phyloP scores from a whole-genome alignment of 2,113 vertebrate genomes.

The Tychaedon coryphoeus region DNA sequence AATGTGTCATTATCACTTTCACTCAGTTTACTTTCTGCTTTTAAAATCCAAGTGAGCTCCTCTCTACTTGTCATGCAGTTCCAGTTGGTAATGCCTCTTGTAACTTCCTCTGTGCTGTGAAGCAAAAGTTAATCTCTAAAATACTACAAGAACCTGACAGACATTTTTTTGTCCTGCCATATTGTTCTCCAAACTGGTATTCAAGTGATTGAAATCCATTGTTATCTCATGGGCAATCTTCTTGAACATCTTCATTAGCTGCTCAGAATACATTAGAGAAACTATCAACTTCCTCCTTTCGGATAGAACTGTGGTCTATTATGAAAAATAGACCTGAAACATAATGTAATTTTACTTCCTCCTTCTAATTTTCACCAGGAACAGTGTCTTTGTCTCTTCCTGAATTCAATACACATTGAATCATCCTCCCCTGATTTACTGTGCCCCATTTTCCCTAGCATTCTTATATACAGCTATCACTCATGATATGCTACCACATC shows the following conservation, averaged over 20 bases:
- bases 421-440: background rate
- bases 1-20: constrained; percentile 23
- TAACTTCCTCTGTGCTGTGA: background rate
- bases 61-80: background rate
- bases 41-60: background rate
- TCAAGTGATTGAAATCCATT: background rate
- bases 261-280: background rate
- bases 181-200: background rate
- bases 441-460: background rate
- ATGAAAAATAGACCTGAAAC: background rate
- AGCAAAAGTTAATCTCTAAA: background rate
- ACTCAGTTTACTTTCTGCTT: background rate
- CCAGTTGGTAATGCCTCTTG: background rate
- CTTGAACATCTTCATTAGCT: background rate
- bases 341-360: background rate
- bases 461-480: background rate
- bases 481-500: background rate
- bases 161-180: background rate
- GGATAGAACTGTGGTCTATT: background rate
- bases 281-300: background rate
- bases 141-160: background rate
- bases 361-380: background rate
- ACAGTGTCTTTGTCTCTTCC: background rate
- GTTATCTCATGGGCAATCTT: background rate
- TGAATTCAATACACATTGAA: background rate